Evolutionary conservation across 2,797 vertebrate genomes (phyloP).

Genomic region (Esox lucius): DNA sequence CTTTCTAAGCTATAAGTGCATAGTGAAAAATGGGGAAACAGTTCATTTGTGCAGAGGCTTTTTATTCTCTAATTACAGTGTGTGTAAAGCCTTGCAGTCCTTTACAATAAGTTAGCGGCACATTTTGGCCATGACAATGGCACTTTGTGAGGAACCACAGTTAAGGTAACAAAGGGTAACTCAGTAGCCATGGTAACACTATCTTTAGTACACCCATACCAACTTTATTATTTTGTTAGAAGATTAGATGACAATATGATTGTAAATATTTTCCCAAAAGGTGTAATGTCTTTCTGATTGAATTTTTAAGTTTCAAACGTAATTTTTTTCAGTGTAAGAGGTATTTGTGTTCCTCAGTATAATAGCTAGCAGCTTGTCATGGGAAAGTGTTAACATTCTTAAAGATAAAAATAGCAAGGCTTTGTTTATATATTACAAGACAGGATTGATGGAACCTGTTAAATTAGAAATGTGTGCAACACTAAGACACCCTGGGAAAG

Average conservation of each 20-base stretch:
- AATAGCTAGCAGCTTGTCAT: slow-evolving; percentile 21
- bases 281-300: neutral
- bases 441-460: neutral
- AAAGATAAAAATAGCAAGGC: slow-evolving; percentile 24
- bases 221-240: neutral
- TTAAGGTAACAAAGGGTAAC: neutral
- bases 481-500: neutral
- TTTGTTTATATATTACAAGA: slow-evolving; percentile 13
- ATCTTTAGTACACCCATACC: neutral
- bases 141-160: slow-evolving; percentile 2
- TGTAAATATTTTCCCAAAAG: slow-evolving; percentile 6
- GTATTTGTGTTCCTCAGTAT: neutral
- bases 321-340: no score
- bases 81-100: neutral
- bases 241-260: neutral
- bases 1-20: neutral
- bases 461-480: slow-evolving; percentile 10
- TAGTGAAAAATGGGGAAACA: neutral
- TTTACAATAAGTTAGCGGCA: neutral
- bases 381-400: slow-evolving; percentile 21
- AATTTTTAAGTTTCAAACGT: neutral
- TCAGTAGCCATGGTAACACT: slow-evolving; percentile 1
- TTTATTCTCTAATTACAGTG: neutral
- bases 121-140: slow-evolving; percentile 2
- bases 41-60: neutral